These are phyloP conservation scores for Venturia canescens DNA, from an alignment of 1,140 invertebrate genomes.

Conservation along the genomic window DNA sequence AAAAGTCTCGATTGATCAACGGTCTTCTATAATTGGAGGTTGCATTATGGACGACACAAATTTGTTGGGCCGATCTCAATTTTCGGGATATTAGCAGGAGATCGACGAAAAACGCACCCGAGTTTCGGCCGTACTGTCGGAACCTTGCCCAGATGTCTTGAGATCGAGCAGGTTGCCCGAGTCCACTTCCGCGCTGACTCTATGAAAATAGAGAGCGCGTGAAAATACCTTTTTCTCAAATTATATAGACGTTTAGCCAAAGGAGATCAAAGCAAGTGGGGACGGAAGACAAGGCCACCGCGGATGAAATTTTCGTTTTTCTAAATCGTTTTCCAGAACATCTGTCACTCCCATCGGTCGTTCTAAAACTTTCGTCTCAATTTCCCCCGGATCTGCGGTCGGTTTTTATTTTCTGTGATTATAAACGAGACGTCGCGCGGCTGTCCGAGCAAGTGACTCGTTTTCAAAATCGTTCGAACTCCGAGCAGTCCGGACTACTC, in stretches of 20 bases:
- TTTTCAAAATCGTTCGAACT: conserved; percentile 36
- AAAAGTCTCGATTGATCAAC: conserved; percentile 1
- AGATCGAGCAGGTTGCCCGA: not conserved
- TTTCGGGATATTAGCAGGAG: not conserved
- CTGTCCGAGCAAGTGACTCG: conserved; percentile 34
- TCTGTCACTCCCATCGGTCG: conserved; percentile 2
- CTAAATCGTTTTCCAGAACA: conserved; percentile 31
- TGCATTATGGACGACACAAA: conserved; percentile 11
- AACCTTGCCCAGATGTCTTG: conserved; percentile 28
- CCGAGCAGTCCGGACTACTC: not conserved
- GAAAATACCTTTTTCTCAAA: conserved; percentile 18
- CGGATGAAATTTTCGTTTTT: conserved; percentile 28
- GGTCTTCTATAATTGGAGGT: not conserved
- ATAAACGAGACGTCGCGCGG: conserved; percentile 7
- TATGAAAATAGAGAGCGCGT: conserved; percentile 22
- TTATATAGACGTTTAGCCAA: not conserved
- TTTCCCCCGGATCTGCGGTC: conserved; percentile 18
- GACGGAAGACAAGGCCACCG: not conserved
- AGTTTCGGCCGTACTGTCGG: not conserved
- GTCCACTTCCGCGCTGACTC: conserved; percentile 19
- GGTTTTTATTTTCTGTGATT: conserved; percentile 21
- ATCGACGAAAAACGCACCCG: not conserved
- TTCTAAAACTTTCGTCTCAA: not conserved
- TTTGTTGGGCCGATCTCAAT: conserved; percentile 21
- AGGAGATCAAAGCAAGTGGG: not conserved